These are phyloP conservation scores for Sminthurides bifidus DNA, from an alignment of 1,140 invertebrate genomes.

Conservation along the genomic window DNA sequence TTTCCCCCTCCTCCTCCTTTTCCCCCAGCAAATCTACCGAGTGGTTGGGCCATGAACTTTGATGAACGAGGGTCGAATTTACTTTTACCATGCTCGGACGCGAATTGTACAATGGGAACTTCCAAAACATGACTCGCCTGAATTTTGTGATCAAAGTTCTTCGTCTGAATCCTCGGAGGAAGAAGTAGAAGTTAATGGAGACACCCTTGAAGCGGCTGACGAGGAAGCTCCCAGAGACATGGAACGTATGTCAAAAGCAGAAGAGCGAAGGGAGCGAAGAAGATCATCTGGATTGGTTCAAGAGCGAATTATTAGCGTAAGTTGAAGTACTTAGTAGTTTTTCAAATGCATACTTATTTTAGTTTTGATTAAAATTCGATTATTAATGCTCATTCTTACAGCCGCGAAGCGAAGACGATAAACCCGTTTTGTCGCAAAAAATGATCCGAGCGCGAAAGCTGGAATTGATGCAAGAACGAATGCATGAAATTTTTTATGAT, in stretches of 20 bases:
- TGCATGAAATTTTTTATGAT: background rate
- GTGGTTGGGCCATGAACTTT: constrained; percentile 63
- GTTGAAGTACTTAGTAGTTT: no score
- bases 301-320: constrained; percentile 56
- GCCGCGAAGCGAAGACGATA: constrained; percentile 19
- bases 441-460: constrained; percentile 19
- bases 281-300: constrained; percentile 48
- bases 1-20: constrained; percentile 27
- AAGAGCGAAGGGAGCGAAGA: constrained; percentile 31
- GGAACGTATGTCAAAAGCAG: constrained; percentile 13
- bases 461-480: constrained; percentile 13
- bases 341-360: no score
- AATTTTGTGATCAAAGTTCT: constrained; percentile 37
- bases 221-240: constrained; percentile 9
- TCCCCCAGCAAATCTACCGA: constrained; percentile 21
- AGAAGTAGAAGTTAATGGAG: constrained; percentile 21
- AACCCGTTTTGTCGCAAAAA: constrained; percentile 8
- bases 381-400: constrained; percentile 1
- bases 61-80: constrained; percentile 68
- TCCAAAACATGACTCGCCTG: constrained; percentile 43
- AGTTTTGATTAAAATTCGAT: background rate
- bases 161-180: constrained; percentile 36
- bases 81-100: constrained; percentile 80
- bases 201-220: constrained; percentile 2
- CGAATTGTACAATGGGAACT: constrained; percentile 79